phyloP scores from a whole-genome alignment of 2,113 vertebrate genomes.

The Halichoeres trimaculatus region DNA sequence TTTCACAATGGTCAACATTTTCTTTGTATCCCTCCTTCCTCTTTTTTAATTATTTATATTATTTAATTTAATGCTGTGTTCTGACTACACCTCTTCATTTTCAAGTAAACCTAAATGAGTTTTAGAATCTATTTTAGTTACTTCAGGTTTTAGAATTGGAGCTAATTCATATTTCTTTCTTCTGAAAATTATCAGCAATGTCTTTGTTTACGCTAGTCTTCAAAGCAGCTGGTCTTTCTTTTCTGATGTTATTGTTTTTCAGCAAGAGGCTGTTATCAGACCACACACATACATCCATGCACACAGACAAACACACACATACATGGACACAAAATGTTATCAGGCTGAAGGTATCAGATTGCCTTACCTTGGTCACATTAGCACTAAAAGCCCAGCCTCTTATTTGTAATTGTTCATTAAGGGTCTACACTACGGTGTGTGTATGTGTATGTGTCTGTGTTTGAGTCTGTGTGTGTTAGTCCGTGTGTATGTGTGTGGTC shows the following conservation, averaged over 20 bases:
- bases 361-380: conserved; percentile 69
- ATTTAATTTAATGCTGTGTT: background rate
- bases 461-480: too few relatives aligned
- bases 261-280: conserved; percentile 48
- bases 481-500: conserved; percentile 49
- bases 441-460: conserved; percentile 27
- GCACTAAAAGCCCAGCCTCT: conserved; percentile 72
- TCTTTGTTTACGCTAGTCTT: background rate
- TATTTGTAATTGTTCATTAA: conserved; percentile 76
- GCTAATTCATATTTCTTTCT: background rate
- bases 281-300: conserved; percentile 56
- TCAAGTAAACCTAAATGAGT: background rate
- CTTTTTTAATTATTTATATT: too few relatives aligned
- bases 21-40: background rate
- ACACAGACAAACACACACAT: conserved; percentile 27
- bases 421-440: conserved; percentile 42
- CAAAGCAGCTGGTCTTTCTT: conserved; percentile 37
- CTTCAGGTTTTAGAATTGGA: too few relatives aligned
- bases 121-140: conserved; percentile 6
- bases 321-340: conserved; percentile 49
- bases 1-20: conserved; percentile 1
- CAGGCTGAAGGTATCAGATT: conserved; percentile 70
- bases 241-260: conserved; percentile 54
- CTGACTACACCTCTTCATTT: background rate
- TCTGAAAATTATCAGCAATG: conserved; percentile 3